phyloP scores from a whole-genome alignment of 2,888 invertebrate genomes.

The Ophion slaviceki region DNA sequence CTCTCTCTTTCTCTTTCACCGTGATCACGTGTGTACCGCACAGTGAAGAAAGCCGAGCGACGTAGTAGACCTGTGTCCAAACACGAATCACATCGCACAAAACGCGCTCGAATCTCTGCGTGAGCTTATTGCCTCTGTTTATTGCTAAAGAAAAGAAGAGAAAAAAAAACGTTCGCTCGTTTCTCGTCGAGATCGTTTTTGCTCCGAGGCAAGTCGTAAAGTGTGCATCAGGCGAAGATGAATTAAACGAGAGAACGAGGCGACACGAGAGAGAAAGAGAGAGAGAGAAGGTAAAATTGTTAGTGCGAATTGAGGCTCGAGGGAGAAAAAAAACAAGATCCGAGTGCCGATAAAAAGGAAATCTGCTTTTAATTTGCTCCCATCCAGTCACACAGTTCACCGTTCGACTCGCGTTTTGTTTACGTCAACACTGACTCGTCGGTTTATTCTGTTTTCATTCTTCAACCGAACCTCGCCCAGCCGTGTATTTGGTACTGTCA shows the following conservation, averaged over 20 bases:
- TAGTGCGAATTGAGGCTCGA: not conserved
- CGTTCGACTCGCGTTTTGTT: constrained; percentile 5
- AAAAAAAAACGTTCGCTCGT: not conserved
- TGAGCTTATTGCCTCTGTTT: constrained; percentile 15
- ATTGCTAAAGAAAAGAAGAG: not conserved
- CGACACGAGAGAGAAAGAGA: not conserved
- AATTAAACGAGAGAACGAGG: not conserved
- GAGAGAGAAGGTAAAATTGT: not conserved
- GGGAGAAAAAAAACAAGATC: not conserved
- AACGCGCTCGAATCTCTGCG: constrained; percentile 3
- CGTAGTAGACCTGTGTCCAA: constrained; percentile 15
- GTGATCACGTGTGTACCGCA: constrained; percentile 31
- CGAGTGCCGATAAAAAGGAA: constrained; percentile 15
- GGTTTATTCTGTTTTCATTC: not conserved
- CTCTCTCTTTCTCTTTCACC: constrained; percentile 17
- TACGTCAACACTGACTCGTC: constrained; percentile 11
- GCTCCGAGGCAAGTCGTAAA: not conserved
- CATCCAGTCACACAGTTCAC: constrained; percentile 6
- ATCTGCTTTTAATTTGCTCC: constrained; percentile 3
- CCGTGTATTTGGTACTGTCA: not conserved
- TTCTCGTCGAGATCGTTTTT: not conserved
- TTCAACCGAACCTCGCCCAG: not conserved
- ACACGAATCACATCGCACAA: constrained; percentile 18
- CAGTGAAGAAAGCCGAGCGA: constrained; percentile 32
- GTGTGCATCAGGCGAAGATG: constrained; percentile 8